phyloP scores from a whole-genome alignment of 2,797 vertebrate species.

The Pagetopsis macropterus region DNA sequence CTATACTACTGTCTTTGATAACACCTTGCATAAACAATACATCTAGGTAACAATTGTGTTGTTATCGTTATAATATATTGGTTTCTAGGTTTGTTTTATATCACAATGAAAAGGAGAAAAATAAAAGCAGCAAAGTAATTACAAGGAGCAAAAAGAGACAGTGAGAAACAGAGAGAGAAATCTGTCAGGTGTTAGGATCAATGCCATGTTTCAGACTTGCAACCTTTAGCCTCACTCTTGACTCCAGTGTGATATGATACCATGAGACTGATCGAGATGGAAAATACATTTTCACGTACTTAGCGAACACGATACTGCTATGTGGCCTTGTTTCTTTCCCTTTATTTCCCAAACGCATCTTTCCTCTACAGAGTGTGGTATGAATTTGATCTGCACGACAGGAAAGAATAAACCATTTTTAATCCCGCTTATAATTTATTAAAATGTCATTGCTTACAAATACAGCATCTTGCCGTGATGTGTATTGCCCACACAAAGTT shows the following conservation, averaged over 20 bases:
- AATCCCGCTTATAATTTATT: slow-evolving; percentile 71
- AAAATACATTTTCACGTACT: slow-evolving; percentile 83
- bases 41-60: slow-evolving; percentile 23
- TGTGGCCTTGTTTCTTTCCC: slow-evolving; percentile 60
- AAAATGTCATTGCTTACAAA: slow-evolving; percentile 65
- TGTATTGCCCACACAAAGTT: slow-evolving; percentile 64
- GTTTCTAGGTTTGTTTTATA: slow-evolving; percentile 9
- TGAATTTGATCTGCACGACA: slow-evolving; percentile 71
- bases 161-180: slow-evolving; percentile 48
- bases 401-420: slow-evolving; percentile 48
- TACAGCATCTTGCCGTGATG: slow-evolving; percentile 54
- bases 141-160: slow-evolving; percentile 43
- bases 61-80: slow-evolving; percentile 12
- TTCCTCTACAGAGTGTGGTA: slow-evolving; percentile 55
- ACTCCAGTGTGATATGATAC: slow-evolving; percentile 81
- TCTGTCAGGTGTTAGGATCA: slow-evolving; percentile 85
- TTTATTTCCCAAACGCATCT: slow-evolving; percentile 77
- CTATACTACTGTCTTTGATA: slow-evolving; percentile 57
- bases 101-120: slow-evolving; percentile 12
- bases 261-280: slow-evolving; percentile 78
- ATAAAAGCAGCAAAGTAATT: slow-evolving; percentile 30
- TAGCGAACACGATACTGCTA: slow-evolving; percentile 78
- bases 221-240: slow-evolving; percentile 86
- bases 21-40: slow-evolving; percentile 26
- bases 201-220: slow-evolving; percentile 83